Evolutionary conservation across 2,888 invertebrate species (phyloP), one percentile per base, ranked within the genome.

Genomic region (Synanthedon tipuliformis): DNA sequence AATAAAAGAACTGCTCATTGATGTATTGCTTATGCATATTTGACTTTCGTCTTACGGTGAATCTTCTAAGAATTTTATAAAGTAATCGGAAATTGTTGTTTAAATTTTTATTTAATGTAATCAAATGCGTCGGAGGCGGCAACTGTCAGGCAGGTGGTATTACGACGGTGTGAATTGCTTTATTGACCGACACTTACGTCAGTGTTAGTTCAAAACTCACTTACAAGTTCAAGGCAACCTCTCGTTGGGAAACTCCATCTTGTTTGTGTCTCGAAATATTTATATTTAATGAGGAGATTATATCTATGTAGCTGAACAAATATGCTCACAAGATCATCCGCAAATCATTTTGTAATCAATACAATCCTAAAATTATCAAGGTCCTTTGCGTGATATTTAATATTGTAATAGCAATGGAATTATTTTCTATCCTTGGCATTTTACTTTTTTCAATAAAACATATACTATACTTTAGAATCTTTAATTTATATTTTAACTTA

Each of bases 181-280:
- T 83, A 74, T 79, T 81, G 75, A 76, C 77, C 71, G 66, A 71
- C 68, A 76, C 77, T 83, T 84, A 76, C 82, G 84, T 86, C 81
- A 83, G 64, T 66, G 69, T 72, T 64, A 56, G 60, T 68, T 64
- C 60, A 63, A 73, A 72, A 65, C 68, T 65, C 62, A 66, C 64
- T 70, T 69, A 57, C 71, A 84, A 84, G 85, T 85, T 86, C 83
- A 86, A 86, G 85, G 84, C 58, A 67, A 68, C 59, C 12, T 45
- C 16, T 16, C 13, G 23, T 59, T 61, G 59, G 63, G 59, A 64
- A 69, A 63, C 64, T 62, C 63, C 63, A 60, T 53, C 52, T 7
- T 56, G 51, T 51, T 41, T 18, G 45, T 52, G 15, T 49, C 40
- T 50, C 50, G 27, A 23, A 34, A 52, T 45, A 45, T 45, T 45